These are phyloP conservation scores for Tiphia femorata DNA, from an alignment of 2,888 invertebrate genomes.

Conservation along the genomic window DNA sequence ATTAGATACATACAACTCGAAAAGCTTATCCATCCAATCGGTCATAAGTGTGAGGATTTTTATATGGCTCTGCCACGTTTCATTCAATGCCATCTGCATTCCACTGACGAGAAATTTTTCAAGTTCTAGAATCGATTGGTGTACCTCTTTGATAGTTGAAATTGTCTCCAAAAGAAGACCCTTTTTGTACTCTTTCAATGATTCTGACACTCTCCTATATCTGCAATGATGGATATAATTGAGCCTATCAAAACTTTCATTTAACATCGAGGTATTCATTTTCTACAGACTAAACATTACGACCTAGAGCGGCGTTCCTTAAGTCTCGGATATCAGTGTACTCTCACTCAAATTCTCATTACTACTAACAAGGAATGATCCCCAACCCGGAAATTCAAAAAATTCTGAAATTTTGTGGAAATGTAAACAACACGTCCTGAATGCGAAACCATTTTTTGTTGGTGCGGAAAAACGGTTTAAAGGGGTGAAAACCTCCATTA, in stretches of 20 bases:
- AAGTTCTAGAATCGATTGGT: slow-evolving; percentile 21
- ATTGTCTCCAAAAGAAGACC: slow-evolving; percentile 24
- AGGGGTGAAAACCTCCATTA: no score
- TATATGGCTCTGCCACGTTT: slow-evolving; percentile 29
- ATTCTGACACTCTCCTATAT: slow-evolving; percentile 21
- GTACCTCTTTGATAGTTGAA: slow-evolving; percentile 25
- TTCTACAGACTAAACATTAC: no score
- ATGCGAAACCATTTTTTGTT: no score
- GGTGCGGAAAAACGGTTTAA: no score
- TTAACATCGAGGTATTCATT: not conserved
- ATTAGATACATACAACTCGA: slow-evolving; percentile 18
- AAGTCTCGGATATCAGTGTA: no score
- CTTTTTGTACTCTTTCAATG: slow-evolving; percentile 30
- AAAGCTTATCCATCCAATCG: slow-evolving; percentile 28
- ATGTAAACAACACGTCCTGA: no score
- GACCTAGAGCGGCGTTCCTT: no score
- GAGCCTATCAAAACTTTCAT: not conserved
- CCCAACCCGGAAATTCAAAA: no score
- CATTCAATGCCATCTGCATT: slow-evolving; percentile 19
- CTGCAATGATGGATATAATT: not conserved
- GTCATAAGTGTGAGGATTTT: slow-evolving; percentile 19
- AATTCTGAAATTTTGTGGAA: no score
- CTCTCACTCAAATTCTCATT: no score
- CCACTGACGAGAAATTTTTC: slow-evolving; percentile 32
- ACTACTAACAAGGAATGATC: no score